Evolutionary conservation across 2,888 invertebrate genomes (phyloP).

Genomic region (Acanthosepion lycidas): DNA sequence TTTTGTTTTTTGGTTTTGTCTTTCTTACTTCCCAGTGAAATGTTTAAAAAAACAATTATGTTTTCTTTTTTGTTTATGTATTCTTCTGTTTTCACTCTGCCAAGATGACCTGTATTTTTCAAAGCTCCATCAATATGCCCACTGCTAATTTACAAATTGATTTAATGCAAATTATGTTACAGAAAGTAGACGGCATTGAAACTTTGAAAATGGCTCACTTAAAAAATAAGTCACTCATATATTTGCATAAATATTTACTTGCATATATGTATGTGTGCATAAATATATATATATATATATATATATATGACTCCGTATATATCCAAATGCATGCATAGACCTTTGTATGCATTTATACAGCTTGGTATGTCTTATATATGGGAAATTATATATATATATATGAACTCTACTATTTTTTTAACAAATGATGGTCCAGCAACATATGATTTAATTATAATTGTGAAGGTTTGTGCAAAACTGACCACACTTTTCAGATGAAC

Average conservation of each 20-base stretch:
- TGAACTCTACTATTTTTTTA: too few relatives aligned
- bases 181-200: neutral
- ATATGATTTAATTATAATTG: too few relatives aligned
- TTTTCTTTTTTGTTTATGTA: neutral
- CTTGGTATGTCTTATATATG: too few relatives aligned
- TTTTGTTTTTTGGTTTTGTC: neutral
- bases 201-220: neutral
- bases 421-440: too few relatives aligned
- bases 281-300: neutral
- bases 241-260: neutral
- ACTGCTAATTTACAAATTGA: constrained; percentile 33
- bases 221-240: neutral
- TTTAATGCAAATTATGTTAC: constrained; percentile 1
- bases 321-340: too few relatives aligned
- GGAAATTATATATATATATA: neutral
- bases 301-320: too few relatives aligned
- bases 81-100: neutral
- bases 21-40: neutral
- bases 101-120: neutral
- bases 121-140: constrained; percentile 9
- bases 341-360: too few relatives aligned
- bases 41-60: neutral
- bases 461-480: too few relatives aligned
- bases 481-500: too few relatives aligned
- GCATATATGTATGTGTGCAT: neutral